Percentiles rank a stretch among this genome's conserved stretches.
These are phyloP conservation scores for Hephaestus fuliginosus DNA, from an alignment of 2,797 vertebrate genomes.

Conservation along the genomic window DNA sequence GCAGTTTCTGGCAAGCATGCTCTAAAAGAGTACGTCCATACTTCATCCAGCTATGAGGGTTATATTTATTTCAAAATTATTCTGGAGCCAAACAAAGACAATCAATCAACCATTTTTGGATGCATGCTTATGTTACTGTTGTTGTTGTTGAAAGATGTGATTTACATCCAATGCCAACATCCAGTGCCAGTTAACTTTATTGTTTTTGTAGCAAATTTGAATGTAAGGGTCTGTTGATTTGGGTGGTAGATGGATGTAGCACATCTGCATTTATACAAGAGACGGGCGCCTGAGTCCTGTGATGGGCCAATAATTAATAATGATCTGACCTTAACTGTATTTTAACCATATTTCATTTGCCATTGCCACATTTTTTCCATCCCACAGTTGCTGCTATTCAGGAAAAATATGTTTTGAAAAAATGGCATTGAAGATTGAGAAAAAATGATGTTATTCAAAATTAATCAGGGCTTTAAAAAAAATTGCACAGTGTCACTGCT, in stretches of 20 bases:
- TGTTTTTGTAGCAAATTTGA: not conserved
- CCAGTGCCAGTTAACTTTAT: not conserved
- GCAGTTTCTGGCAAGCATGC: not conserved
- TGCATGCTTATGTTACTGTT: not conserved
- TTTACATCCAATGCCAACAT: not conserved
- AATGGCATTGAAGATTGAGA: not conserved
- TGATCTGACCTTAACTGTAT: not conserved
- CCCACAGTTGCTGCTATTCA: not conserved
- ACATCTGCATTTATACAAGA: not conserved
- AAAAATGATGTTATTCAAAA: not conserved
- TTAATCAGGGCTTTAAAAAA: not conserved
- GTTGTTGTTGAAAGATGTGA: too few relatives aligned
- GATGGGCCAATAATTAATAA: not conserved
- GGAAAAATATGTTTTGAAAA: not conserved
- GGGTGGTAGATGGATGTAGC: not conserved
- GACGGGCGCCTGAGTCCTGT: not conserved
- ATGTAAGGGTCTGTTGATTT: not conserved
- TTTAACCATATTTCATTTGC: not conserved
- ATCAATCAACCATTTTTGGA: not conserved
- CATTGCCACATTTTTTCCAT: not conserved
- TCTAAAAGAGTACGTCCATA: not conserved
- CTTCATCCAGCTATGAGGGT: not conserved
- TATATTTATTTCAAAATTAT: not conserved
- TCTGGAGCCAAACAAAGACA: not conserved
- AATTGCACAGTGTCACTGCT: not conserved